Conservation (phyloP, 2,113 vertebrate genomes). For the Speoplatyrhinus poulsoni region DNA sequence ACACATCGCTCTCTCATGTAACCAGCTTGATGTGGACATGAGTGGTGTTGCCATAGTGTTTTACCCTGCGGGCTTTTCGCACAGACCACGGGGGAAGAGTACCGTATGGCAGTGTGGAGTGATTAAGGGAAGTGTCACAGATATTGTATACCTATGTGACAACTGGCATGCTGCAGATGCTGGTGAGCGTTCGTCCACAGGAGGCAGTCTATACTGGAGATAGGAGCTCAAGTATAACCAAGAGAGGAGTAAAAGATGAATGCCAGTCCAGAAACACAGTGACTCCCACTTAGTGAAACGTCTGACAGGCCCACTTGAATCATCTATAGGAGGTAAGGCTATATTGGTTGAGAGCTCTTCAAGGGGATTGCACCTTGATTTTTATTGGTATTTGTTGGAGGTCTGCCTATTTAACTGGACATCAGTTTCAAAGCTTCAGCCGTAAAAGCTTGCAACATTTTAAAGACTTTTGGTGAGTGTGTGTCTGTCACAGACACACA, state of each 20-base stretch:
- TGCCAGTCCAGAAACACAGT: background rate
- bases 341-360: conserved; percentile 6
- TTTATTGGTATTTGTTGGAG: conserved; percentile 14
- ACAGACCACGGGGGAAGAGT: conserved; percentile 10
- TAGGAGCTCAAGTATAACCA: background rate
- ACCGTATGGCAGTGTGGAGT: conserved; percentile 6
- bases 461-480: conserved; percentile 59
- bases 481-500: conserved; percentile 26
- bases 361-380: background rate
- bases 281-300: background rate
- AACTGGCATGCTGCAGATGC: background rate
- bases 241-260: background rate
- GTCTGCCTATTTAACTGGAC: conserved; percentile 30
- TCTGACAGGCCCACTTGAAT: conserved; percentile 4
- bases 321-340: background rate
- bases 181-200: background rate
- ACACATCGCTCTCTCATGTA: background rate
- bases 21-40: conserved; percentile 4
- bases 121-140: background rate
- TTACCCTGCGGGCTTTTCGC: conserved; percentile 3
- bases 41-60: conserved; percentile 3
- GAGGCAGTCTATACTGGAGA: conserved; percentile 2
- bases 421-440: conserved; percentile 44
- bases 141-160: conserved; percentile 1
- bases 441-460: conserved; percentile 33